Evolutionary conservation across 2,113 vertebrate genomes (phyloP), one percentile per base, ranked within the genome.

Genomic region (Rissa tridactyla): DNA sequence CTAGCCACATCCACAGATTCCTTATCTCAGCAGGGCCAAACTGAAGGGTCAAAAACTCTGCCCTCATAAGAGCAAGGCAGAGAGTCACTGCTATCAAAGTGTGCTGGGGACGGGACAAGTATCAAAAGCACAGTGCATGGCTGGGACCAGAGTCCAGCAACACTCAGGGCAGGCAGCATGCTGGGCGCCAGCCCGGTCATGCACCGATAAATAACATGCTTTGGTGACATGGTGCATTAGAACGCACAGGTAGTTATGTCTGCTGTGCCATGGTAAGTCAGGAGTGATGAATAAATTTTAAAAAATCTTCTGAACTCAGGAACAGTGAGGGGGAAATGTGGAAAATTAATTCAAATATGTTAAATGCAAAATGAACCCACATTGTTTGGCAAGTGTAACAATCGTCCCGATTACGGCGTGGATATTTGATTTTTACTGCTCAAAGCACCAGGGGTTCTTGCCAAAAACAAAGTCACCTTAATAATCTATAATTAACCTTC

Each of bases 361-460:
- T 21, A 77, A 93, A 70, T 38, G n/a, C 29, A 90, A 80, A 94
- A 93, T 44, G 22, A 38, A 51, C 25, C 38, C 70, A 30, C 34
- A 46, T 6, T 17, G 3, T 76, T 76, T 71, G 44, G 55, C 26
- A 66, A 66, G 23, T 4, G 38, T 46, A 85, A 58, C 54, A 60
- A 60, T 88, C 15, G 3, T 70, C 13, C 40, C 0, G 0, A 47
- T 77, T 70, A 71, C 36, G 30, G 27, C 0, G 0, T 17, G 32
- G 22, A 15, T 85, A 51, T 81, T 90, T 70, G 68, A 66, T 30
- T 82, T 60, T 70, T 64, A 65, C 40, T 86, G n/a, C 79, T 83
- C 54, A 80, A 80, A 93, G 34, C 58, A 93, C 26, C 1, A 1
- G 13, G 42, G 8, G 23, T 85, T 82, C 85, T 62, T 70, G 71